Conservation (phyloP, 2,113 vertebrate genomes). For the Tamias sibiricus region DNA sequence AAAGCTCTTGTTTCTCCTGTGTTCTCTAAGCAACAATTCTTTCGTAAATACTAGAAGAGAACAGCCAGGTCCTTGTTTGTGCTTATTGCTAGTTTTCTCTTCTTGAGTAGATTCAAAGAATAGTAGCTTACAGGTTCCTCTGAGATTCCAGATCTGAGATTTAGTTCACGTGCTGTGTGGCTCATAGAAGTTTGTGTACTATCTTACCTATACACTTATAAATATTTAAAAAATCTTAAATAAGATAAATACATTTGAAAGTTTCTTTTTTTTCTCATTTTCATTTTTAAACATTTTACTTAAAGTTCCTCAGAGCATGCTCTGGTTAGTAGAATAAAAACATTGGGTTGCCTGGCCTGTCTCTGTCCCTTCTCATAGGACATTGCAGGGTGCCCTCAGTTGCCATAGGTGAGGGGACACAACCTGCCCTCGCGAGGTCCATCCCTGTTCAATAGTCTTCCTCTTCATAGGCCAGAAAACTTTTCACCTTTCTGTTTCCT, state of each 20-base stretch:
- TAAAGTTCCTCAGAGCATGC: neutral
- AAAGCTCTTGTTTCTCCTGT: conserved; percentile 39
- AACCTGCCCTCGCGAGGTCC: accelerated
- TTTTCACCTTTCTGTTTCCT: neutral
- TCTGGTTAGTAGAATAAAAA: neutral
- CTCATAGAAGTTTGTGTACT: neutral
- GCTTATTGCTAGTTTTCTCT: conserved; percentile 60
- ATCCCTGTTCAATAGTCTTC: neutral
- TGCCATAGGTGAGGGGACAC: neutral
- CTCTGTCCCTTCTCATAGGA: neutral
- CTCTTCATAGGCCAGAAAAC: neutral
- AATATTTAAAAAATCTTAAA: neutral
- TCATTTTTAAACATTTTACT: neutral
- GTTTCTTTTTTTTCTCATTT: neutral
- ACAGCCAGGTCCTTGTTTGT: conserved; percentile 76
- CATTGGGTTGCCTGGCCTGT: neutral
- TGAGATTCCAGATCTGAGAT: conserved; percentile 33
- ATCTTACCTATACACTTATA: neutral
- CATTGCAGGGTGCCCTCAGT: neutral
- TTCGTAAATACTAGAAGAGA: conserved; percentile 65
- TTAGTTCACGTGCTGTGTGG: neutral
- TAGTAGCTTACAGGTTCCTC: conserved; percentile 17
- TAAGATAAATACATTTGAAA: neutral
- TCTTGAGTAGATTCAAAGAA: conserved; percentile 67
- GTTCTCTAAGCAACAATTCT: conserved; percentile 70